These are phyloP conservation scores for Dioctria linearis DNA, from an alignment of 2,888 invertebrate genomes.

Conservation along the genomic window DNA sequence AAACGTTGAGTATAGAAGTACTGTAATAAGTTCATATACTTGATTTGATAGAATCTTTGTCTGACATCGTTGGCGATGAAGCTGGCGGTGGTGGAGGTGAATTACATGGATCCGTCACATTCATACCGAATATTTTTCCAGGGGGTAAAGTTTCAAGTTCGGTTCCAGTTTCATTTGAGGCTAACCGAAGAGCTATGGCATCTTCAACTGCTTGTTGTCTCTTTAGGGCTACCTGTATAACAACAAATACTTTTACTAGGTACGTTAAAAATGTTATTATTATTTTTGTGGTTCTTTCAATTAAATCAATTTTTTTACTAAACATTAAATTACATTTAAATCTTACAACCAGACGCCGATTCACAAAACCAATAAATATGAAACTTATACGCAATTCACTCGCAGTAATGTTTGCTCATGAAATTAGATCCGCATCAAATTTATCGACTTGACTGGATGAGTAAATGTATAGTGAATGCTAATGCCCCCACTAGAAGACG, in stretches of 20 bases:
- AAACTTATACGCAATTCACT: neutral
- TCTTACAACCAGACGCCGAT: too few relatives aligned
- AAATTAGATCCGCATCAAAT: slow-evolving; percentile 57
- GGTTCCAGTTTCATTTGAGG: slow-evolving; percentile 86
- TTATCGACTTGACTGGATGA: slow-evolving; percentile 48
- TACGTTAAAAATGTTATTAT: too few relatives aligned
- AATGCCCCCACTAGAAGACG: neutral
- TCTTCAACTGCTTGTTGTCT: slow-evolving; percentile 98
- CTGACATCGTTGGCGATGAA: slow-evolving; percentile 54
- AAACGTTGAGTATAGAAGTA: neutral
- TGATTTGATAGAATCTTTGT: slow-evolving; percentile 57
- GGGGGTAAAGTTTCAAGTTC: slow-evolving; percentile 84
- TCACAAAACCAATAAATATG: too few relatives aligned
- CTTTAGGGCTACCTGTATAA: slow-evolving; percentile 88
- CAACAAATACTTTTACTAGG: neutral
- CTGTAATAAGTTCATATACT: slow-evolving; percentile 44
- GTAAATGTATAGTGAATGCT: slow-evolving; percentile 14
- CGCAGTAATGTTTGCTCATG: slow-evolving; percentile 52
- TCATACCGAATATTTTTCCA: slow-evolving; percentile 92
- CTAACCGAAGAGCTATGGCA: slow-evolving; percentile 92
- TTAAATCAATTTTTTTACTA: too few relatives aligned
- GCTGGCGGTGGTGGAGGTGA: slow-evolving; percentile 64
- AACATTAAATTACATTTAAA: too few relatives aligned
- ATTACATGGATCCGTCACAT: slow-evolving; percentile 83
- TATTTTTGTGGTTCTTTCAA: too few relatives aligned